A percentile compares a stretch with the other conserved stretches of the same genome.
Evolutionary conservation across 2,113 vertebrate species (phyloP).

Genomic region (Lucifuga dentata): DNA sequence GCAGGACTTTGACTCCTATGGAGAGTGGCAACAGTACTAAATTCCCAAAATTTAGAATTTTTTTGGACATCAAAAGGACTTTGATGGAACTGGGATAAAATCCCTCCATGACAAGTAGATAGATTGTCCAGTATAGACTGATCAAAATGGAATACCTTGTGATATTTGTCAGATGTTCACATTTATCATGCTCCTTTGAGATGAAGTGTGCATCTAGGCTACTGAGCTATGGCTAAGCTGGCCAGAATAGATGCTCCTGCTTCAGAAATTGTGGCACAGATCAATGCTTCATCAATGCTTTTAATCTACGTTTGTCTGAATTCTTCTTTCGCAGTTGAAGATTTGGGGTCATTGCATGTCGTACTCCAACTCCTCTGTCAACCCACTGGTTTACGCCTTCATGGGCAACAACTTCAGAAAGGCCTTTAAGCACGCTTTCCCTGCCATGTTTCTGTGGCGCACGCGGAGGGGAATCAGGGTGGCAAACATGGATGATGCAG

Average conservation of each 20-base stretch:
- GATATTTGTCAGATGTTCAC: no score
- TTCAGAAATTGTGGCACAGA: not conserved
- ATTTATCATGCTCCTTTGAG: no score
- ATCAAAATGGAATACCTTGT: no score
- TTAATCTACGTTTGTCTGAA: not conserved
- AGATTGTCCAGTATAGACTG: no score
- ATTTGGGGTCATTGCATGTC: conserved; percentile 85
- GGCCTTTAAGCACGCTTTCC: conserved; percentile 79
- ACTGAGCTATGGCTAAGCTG: not conserved
- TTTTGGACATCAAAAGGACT: no score
- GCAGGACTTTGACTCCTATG: no score
- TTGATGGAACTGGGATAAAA: no score
- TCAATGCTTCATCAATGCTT: no score
- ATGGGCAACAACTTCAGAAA: conserved; percentile 84
- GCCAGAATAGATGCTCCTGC: not conserved
- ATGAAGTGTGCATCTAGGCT: no score
- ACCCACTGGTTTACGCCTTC: conserved; percentile 81
- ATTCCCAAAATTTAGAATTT: no score
- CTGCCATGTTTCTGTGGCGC: conserved; percentile 62
- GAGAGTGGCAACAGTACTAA: no score
- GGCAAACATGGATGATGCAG: conserved; percentile 23
- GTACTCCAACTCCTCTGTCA: conserved; percentile 82
- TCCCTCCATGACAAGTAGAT: no score
- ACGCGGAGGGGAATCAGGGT: conserved; percentile 18
- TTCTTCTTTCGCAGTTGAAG: conserved; percentile 63